Conservation (phyloP, 2,888 invertebrate species). For the Bugula neritina region DNA sequence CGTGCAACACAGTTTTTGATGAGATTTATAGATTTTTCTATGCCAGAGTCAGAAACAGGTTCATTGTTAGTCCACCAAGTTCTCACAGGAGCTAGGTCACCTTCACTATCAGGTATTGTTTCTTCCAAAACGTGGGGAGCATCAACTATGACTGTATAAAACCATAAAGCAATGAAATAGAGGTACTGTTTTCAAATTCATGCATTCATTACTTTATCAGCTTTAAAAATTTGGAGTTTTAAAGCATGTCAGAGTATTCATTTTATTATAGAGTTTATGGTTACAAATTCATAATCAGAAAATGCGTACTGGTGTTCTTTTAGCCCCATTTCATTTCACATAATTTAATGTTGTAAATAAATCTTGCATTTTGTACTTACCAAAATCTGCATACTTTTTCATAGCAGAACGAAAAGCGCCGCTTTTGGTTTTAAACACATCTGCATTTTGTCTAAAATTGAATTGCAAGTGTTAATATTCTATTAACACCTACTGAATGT, state of each 20-base stretch:
- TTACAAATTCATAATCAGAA: no score
- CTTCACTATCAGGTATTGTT: background rate
- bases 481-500: no score
- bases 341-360: no score
- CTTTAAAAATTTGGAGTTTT: no score
- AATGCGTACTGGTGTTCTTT: no score
- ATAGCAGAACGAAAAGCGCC: conserved; percentile 77
- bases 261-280: no score
- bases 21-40: background rate
- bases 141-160: background rate
- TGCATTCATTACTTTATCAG: no score
- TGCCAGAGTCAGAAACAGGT: background rate
- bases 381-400: conserved; percentile 71
- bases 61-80: conserved; percentile 13
- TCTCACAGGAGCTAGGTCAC: background rate
- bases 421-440: conserved; percentile 69
- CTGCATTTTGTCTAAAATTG: conserved; percentile 59
- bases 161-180: background rate
- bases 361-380: conserved; percentile 38
- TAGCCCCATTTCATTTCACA: no score
- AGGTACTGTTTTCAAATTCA: background rate
- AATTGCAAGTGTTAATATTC: no score
- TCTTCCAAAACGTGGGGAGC: background rate
- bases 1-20: background rate
- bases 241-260: no score